Evolutionary conservation across 2,888 invertebrate species (phyloP), one percentile per base, ranked within the genome.

Genomic region (Entomobrya proxima): DNA sequence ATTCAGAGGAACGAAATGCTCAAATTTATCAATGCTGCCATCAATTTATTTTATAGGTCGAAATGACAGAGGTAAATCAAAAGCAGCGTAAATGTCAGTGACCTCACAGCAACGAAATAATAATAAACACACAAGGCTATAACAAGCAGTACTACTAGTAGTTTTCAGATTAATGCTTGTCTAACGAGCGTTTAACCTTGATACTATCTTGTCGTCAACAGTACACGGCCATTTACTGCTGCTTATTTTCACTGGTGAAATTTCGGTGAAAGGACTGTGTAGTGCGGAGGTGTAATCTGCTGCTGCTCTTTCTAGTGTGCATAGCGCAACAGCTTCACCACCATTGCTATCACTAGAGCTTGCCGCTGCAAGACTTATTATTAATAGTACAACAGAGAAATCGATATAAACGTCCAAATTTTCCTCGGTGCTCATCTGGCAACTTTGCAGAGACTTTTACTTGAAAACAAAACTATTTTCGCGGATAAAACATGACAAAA

Each of bases 141-240:
- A n/a, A n/a, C n/a, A n/a, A n/a, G n/a, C n/a, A 69, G 13, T 27
- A 44, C 24, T 15, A 44, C 2, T 69, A n/a, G 1, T 18, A n/a
- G 64, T 11, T 47, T 44, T 72, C n/a, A 24, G 18, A 64, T 18
- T 35, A n/a, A 6, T 67, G 11, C n/a, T n/a, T n/a, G n/a, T n/a
- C n/a, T n/a, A n/a, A n/a, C n/a, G 21, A 67, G 11, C 67, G 11
- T 67, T 67, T 67, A 67, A 67, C 67, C 67, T 67, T 67, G 67
- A 67, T 67, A 21, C 21, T 40, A 40, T 67, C 21, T 37, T 40
- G 37, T 64, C 9, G n/a, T 32, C n/a, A 15, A 11, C 15, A 6
- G 11, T 27, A 27, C 5, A 13, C 4, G 2, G 27, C 27, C 35
- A 64, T 64, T n/a, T n/a, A n/a, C n/a, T n/a, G n/a, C n/a, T 35